phyloP scores from a whole-genome alignment of 1,140 invertebrate species.

The Neelides sp. region DNA sequence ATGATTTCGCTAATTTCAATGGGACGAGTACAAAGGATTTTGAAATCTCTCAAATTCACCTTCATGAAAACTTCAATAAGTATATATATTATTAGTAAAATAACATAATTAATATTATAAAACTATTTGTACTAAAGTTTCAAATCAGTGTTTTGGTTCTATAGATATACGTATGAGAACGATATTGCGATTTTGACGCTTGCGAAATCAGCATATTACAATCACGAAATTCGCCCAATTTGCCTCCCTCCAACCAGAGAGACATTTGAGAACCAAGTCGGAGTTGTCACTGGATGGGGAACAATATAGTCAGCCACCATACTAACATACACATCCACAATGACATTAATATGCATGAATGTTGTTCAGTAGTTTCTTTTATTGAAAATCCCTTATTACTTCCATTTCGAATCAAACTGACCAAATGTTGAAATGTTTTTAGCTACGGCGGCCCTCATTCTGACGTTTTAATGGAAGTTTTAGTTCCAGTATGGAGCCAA shows the following conservation, averaged over 20 bases:
- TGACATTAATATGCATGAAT: not conserved
- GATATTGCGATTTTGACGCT: slow-evolving; percentile 70
- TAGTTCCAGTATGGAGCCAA: slow-evolving; percentile 66
- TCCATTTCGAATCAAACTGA: not conserved
- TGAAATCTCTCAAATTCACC: slow-evolving; percentile 46
- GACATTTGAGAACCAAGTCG: slow-evolving; percentile 49
- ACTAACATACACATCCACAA: slow-evolving; percentile 3
- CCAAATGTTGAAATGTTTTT: not conserved
- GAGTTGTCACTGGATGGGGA: slow-evolving; percentile 52
- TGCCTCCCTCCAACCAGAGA: slow-evolving; percentile 56
- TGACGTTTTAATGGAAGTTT: slow-evolving; percentile 56
- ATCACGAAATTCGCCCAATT: slow-evolving; percentile 67
- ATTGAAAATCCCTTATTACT: too few relatives aligned
- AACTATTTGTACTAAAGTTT: not conserved
- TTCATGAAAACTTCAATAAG: slow-evolving; percentile 49
- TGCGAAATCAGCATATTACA: slow-evolving; percentile 51
- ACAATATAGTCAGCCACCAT: slow-evolving; percentile 13
- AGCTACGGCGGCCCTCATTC: slow-evolving; percentile 50
- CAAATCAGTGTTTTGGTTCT: slow-evolving; percentile 15
- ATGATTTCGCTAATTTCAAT: slow-evolving; percentile 51
- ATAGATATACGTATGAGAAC: slow-evolving; percentile 50
- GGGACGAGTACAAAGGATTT: slow-evolving; percentile 54
- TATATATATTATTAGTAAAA: not conserved
- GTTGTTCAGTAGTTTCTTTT: slow-evolving; percentile 6
- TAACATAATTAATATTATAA: not conserved